Percentiles rank a stretch among this genome's conserved stretches.
phyloP scores from a whole-genome alignment of 1,140 invertebrate species.

The Leptoteleia sp. region DNA sequence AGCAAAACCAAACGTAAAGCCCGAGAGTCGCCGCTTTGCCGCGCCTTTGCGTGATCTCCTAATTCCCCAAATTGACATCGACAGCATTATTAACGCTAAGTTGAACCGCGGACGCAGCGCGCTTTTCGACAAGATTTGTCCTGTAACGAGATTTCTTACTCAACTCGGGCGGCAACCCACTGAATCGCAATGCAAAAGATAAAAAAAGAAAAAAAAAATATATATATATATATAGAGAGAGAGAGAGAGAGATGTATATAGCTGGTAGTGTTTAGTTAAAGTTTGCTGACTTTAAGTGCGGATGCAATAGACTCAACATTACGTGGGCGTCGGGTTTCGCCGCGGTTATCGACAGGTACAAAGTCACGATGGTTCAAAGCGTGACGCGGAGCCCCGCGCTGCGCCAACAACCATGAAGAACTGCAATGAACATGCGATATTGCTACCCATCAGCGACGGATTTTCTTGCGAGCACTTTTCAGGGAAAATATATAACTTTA shows the following conservation, averaged over 20 bases:
- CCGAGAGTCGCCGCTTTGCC: no score
- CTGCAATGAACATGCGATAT: conserved; percentile 38
- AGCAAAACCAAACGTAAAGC: conserved; percentile 20
- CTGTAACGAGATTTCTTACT: conserved; percentile 43
- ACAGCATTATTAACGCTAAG: conserved; percentile 54
- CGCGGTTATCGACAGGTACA: conserved; percentile 65
- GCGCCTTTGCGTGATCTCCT: conserved; percentile 4
- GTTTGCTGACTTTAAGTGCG: conserved; percentile 38
- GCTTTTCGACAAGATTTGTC: conserved; percentile 35
- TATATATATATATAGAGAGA: no score
- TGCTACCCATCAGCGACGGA: conserved; percentile 7
- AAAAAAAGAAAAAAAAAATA: no score
- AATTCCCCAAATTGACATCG: conserved; percentile 50
- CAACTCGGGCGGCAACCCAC: conserved; percentile 23
- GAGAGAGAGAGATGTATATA: no score
- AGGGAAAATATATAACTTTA: not conserved
- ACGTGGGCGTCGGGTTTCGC: conserved; percentile 62
- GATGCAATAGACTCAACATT: conserved; percentile 63
- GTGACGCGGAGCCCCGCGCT: conserved; percentile 46
- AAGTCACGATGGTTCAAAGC: conserved; percentile 52
- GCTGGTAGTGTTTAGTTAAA: conserved; percentile 51
- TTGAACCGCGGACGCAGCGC: conserved; percentile 41
- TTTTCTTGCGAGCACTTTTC: conserved; percentile 7
- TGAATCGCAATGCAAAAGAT: conserved; percentile 29
- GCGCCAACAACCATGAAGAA: conserved; percentile 46